Evolutionary conservation across 2,888 invertebrate species (phyloP).

Genomic region (Hoplodrina blanda): DNA sequence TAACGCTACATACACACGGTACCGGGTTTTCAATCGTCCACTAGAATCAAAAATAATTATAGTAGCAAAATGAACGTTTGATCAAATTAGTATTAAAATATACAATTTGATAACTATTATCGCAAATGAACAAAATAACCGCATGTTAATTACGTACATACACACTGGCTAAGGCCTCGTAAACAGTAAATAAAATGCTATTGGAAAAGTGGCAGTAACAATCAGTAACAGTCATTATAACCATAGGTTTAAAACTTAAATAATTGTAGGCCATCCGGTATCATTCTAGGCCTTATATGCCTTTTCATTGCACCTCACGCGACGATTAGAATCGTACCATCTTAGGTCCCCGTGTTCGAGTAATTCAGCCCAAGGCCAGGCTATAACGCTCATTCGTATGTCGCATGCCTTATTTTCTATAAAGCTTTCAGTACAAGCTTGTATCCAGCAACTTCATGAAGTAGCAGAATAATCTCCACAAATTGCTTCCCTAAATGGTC

Average conservation of each 20-base stretch:
- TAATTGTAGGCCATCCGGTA: slow-evolving; percentile 17
- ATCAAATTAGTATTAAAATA: slow-evolving; percentile 67
- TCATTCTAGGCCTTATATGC: slow-evolving; percentile 12
- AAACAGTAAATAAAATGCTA: slow-evolving; percentile 26
- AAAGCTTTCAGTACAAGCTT: slow-evolving; percentile 50
- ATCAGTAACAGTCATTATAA: slow-evolving; percentile 31
- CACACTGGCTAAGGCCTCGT: slow-evolving; percentile 29
- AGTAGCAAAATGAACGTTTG: slow-evolving; percentile 65
- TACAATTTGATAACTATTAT: slow-evolving; percentile 45
- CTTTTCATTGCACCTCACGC: slow-evolving; percentile 27
- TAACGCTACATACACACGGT: slow-evolving; percentile 82
- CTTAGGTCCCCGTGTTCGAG: slow-evolving; percentile 40
- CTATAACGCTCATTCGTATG: slow-evolving; percentile 57
- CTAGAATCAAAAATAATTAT: slow-evolving; percentile 72
- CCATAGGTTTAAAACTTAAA: slow-evolving; percentile 23
- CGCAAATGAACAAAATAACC: slow-evolving; percentile 72
- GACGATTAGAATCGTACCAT: slow-evolving; percentile 25
- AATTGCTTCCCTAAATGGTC: slow-evolving; percentile 52
- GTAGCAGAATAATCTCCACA: slow-evolving; percentile 59
- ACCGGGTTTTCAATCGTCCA: slow-evolving; percentile 77
- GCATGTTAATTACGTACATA: slow-evolving; percentile 72
- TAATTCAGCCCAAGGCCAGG: slow-evolving; percentile 39
- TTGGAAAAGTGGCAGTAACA: slow-evolving; percentile 36
- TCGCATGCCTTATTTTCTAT: slow-evolving; percentile 56
- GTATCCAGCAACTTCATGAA: slow-evolving; percentile 40